These are phyloP conservation scores for Nemotelus nigrinus DNA, from an alignment of 2,888 invertebrate species.

Conservation along the genomic window DNA sequence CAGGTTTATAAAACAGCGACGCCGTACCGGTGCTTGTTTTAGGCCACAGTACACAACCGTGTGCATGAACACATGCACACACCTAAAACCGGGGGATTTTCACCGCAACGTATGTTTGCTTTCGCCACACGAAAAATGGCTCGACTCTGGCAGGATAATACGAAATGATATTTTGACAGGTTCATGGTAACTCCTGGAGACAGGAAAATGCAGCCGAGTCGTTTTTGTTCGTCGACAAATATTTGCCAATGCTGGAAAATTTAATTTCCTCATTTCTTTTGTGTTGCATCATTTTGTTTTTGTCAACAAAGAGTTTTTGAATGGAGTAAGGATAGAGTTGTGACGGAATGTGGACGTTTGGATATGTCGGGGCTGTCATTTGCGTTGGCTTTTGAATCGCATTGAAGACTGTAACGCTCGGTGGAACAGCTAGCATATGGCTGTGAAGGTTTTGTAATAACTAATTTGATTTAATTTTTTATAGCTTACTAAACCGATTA, in stretches of 20 bases:
- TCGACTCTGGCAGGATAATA: constrained; percentile 29
- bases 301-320: not conserved
- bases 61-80: not conserved
- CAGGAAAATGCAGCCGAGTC: not conserved
- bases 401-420: no score
- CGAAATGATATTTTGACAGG: constrained; percentile 38
- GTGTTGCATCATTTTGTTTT: constrained; percentile 22
- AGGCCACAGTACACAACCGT: not conserved
- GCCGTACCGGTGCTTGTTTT: not conserved
- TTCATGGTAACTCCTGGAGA: constrained; percentile 31
- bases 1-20: constrained; percentile 17
- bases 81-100: constrained; percentile 6
- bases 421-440: no score
- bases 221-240: not conserved
- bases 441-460: no score
- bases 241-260: constrained; percentile 39
- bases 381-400: no score
- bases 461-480: no score
- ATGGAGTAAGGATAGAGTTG: no score
- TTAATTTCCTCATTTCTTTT: constrained; percentile 35
- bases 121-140: constrained; percentile 14
- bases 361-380: no score
- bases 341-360: no score
- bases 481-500: no score
- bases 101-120: constrained; percentile 5